Evolutionary conservation across 2,113 vertebrate species (phyloP), one percentile per base, ranked within the genome.

Genomic region (Bubo scandiacus): DNA sequence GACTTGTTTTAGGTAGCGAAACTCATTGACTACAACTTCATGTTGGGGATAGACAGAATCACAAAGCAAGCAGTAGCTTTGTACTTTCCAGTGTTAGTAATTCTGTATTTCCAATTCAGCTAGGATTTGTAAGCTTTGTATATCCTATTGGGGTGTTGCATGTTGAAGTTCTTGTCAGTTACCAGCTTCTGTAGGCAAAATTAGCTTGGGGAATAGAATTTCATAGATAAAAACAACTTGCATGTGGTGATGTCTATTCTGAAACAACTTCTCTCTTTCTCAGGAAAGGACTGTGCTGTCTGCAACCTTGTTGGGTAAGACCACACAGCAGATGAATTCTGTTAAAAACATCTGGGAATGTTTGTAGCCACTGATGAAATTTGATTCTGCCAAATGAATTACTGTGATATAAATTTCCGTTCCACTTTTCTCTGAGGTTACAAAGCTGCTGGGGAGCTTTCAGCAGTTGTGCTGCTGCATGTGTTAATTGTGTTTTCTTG

Each of bases 331-430:
- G 2, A n/a, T 59, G 0, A 57, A 34, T 57, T 85, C 5, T 71
- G 1, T 52, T 7, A 14, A 29, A 74, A 34, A 38, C 6, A 54
- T 27, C 1, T 11, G 59, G 22, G 22, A n/a, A 6, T 73, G 8
- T 7, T 47, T 95, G 97, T 97, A 95, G 82, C 97, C 96, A 36
- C n/a, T 98, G 98, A 98, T 98, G 98, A 95, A 90, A 94, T 12
- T 84, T 73, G 97, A 98, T 98, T 98, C 97, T 97, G 98, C 98
- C 98, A 97, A 47, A 97, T 98, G 98, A 98, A 30, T 49, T 27
- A 7, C 92, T 40, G 40, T 98, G 98, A 98, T 97, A 93, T 59
- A 90, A 26, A 42, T 72, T 96, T 93, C 96, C 90, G 97, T 98
- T 98, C 97, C 95, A 65, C 38, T 82, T 49, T 40, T 19, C 1